These are phyloP conservation scores for roundworm (Caenorhabditis elegans) DNA, from an alignment of 1,140 invertebrate genomes.

Conservation along the genomic window WBcel235 BX284602.5:11004001-11004500, in stretches of 20 bases:
- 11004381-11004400: neutral
- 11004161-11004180: slow-evolving; percentile 22
- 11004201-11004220: too few species aligned
- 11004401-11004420: slow-evolving; percentile 10
- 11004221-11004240: neutral
- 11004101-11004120: slow-evolving; percentile 9
- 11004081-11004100: slow-evolving; percentile 1
- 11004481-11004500: slow-evolving; percentile 11
- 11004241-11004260: neutral
- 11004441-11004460: neutral
- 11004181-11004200: neutral
- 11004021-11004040: too few species aligned
- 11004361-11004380: too few species aligned
- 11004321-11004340: too few species aligned
- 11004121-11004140: slow-evolving; percentile 6
- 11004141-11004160: slow-evolving; percentile 11
- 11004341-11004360: too few species aligned
- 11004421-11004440: too few species aligned
- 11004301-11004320: too few species aligned
- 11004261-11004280: neutral
- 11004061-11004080: neutral
- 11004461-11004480: slow-evolving; percentile 7
- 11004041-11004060: neutral
- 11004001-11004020: neutral
- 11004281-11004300: too few species aligned